Conservation (phyloP, 2,113 vertebrate species). For the Monopterus albus region DNA sequence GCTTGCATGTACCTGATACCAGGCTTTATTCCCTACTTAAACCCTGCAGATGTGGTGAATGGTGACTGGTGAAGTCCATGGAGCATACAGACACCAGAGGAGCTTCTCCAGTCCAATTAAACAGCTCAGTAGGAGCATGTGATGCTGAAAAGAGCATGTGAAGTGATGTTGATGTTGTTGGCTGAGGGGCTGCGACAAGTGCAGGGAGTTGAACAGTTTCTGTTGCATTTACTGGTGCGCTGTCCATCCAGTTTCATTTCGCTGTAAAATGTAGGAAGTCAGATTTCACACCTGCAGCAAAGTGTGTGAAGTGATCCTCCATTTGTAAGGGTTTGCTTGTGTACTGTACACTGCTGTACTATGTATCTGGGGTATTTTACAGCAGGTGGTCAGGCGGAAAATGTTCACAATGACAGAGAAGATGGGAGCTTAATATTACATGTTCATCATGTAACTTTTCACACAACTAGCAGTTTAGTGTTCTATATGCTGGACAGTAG, state of each 20-base stretch:
- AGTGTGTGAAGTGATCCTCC: background rate
- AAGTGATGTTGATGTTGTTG: background rate
- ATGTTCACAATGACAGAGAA: background rate
- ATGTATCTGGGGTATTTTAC: no score
- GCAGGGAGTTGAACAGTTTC: background rate
- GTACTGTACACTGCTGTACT: background rate
- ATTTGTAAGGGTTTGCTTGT: no score
- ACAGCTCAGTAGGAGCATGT: slow-evolving; percentile 7
- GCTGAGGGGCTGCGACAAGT: background rate
- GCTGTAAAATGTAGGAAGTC: background rate
- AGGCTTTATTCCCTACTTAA: background rate
- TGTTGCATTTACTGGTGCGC: background rate
- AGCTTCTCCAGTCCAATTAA: background rate
- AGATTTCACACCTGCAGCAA: background rate
- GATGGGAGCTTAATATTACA: background rate
- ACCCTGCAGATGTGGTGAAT: background rate
- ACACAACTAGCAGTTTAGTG: no score
- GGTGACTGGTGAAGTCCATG: background rate
- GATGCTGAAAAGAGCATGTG: background rate
- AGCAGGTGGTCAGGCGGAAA: background rate
- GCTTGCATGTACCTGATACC: slow-evolving; percentile 10
- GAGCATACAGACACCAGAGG: background rate
- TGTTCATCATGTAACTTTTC: no score
- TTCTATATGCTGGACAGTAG: no score
- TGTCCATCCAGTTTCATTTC: background rate